Evolutionary conservation across 2,888 invertebrate genomes (phyloP).

Genomic region (Scaeva pyrastri): DNA sequence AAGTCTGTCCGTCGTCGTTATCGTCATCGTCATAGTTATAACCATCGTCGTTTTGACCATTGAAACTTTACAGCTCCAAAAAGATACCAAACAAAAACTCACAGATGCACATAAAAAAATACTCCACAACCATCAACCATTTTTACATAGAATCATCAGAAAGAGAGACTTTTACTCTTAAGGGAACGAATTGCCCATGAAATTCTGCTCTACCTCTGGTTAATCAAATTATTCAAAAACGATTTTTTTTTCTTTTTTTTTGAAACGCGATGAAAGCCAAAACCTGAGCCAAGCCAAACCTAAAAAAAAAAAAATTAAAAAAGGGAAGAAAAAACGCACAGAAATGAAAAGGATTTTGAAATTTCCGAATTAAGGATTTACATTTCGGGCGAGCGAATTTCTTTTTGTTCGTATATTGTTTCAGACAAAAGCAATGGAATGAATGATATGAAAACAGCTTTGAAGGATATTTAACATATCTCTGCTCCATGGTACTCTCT

Average conservation of each 20-base stretch:
- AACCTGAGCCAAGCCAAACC: no score
- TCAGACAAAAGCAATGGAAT: slow-evolving; percentile 32
- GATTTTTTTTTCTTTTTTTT: not conserved
- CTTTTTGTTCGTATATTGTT: slow-evolving; percentile 38
- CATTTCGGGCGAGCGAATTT: slow-evolving; percentile 35
- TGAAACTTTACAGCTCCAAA: not conserved
- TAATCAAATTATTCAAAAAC: slow-evolving; percentile 34
- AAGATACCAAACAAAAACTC: not conserved
- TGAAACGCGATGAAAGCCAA: not conserved
- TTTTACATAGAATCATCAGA: not conserved
- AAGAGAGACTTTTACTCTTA: not conserved
- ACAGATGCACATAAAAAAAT: no score
- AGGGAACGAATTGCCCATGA: slow-evolving; percentile 13
- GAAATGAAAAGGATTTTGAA: slow-evolving; percentile 48
- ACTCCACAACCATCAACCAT: slow-evolving; percentile 1
- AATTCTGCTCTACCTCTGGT: slow-evolving; percentile 8
- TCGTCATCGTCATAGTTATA: no score
- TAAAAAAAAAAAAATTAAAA: not conserved
- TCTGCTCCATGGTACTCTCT: not conserved
- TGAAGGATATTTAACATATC: slow-evolving; percentile 53
- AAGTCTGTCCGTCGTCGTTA: no score
- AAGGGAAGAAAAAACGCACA: not conserved
- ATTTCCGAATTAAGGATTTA: slow-evolving; percentile 51
- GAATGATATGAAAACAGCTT: slow-evolving; percentile 50
- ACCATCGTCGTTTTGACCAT: not conserved